Percentiles rank a stretch among this genome's conserved stretches.
Evolutionary conservation across 2,113 vertebrate genomes (phyloP).

Genomic region (Jacana jacana): DNA sequence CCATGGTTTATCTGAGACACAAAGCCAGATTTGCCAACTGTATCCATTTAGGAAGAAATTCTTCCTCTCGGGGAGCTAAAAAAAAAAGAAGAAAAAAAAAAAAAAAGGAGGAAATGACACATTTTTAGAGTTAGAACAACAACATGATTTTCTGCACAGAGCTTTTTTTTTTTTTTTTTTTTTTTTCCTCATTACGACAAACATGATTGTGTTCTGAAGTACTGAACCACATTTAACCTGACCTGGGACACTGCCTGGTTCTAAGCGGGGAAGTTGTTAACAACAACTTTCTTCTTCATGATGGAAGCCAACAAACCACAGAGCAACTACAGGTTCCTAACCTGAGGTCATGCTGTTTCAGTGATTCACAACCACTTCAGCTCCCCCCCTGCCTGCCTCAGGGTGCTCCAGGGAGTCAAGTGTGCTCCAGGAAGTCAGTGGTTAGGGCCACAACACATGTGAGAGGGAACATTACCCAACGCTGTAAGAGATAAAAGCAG

Average conservation of each 20-base stretch:
- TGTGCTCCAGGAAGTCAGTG: not conserved
- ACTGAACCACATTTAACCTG: not conserved
- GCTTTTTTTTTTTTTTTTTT: not conserved
- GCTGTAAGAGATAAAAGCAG: not conserved
- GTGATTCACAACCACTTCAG: not conserved
- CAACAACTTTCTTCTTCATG: not conserved
- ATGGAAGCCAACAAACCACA: not conserved
- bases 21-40: rapidly evolving
- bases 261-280: not conserved
- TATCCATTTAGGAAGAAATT: not conserved
- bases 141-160: not conserved
- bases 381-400: not conserved
- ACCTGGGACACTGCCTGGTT: not conserved
- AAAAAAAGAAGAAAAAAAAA: not conserved
- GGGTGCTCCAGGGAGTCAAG: not conserved
- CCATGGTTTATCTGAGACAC: not conserved
- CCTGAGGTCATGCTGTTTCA: not conserved
- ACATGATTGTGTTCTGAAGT: not conserved
- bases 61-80: not conserved
- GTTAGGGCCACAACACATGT: no score
- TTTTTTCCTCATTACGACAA: not conserved
- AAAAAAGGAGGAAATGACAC: not conserved
- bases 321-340: not conserved
- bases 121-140: not conserved
- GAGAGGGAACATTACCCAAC: not conserved